Conservation (phyloP, 2,797 vertebrate genomes). For the Hypotaenidia philippensis region DNA sequence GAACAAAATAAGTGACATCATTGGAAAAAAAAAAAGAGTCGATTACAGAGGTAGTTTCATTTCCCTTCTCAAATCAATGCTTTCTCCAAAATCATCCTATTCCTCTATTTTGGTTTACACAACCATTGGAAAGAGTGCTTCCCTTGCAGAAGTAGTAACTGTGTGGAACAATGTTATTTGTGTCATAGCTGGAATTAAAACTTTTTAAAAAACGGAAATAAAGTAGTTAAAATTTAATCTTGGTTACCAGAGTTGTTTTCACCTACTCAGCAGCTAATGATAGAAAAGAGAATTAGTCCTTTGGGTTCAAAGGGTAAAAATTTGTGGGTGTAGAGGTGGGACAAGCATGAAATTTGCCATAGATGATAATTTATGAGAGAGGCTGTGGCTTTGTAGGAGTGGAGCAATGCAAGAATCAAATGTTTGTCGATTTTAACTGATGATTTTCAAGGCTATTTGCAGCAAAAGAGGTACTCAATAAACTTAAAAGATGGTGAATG, state of each 20-base stretch:
- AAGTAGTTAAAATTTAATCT: neutral
- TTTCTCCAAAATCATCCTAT: neutral
- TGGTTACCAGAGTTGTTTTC: neutral
- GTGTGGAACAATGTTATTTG: neutral
- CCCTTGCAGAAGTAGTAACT: neutral
- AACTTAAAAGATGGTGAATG: neutral
- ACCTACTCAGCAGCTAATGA: neutral
- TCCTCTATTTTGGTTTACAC: neutral
- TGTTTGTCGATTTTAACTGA: neutral
- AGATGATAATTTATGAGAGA: neutral
- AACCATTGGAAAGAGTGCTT: neutral
- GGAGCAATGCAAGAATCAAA: neutral
- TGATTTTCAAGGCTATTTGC: neutral
- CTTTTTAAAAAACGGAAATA: neutral
- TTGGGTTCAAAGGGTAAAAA: neutral
- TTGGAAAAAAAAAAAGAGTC: neutral
- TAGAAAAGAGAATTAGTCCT: neutral
- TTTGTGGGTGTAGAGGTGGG: neutral
- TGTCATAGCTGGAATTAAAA: neutral
- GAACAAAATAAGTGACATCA: neutral
- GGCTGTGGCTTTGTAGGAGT: neutral
- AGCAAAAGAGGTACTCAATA: neutral
- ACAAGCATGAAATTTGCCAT: neutral
- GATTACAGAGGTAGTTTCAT: neutral
- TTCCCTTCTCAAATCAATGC: neutral